Evolutionary conservation across 2,797 vertebrate genomes (phyloP).

Genomic region (Neosalanx taihuensis): DNA sequence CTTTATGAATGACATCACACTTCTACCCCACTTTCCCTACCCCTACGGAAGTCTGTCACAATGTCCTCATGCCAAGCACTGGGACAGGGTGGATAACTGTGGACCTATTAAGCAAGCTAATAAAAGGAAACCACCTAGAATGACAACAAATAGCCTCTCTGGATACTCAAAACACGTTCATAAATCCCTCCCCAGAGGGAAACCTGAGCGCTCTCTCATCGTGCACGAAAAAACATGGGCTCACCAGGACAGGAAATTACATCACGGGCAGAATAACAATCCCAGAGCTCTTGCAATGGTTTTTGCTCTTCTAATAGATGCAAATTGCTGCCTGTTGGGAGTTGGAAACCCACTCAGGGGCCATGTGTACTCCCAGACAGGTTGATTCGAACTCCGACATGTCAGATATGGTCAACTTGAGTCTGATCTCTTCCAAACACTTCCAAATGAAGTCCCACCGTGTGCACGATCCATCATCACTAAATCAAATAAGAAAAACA

Average conservation of each 20-base stretch:
- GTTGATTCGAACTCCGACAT: conserved; percentile 38
- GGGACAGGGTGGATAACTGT: conserved; percentile 8
- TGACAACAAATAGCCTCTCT: conserved; percentile 37
- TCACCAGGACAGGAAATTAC: conserved; percentile 49
- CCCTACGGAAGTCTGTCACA: conserved; percentile 33
- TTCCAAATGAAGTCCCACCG: conserved; percentile 21
- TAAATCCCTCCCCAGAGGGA: conserved; percentile 22
- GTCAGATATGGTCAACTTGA: conserved; percentile 25
- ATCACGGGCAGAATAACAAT: conserved; percentile 29
- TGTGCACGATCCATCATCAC: conserved; percentile 32
- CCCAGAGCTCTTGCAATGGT: conserved; percentile 35
- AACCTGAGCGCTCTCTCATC: conserved; percentile 34
- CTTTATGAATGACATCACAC: conserved; percentile 15
- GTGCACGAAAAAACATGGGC: conserved; percentile 15
- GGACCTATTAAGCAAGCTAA: conserved; percentile 46
- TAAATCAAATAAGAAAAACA: conserved; percentile 18
- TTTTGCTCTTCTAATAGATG: conserved; percentile 31
- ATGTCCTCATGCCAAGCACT: background rate
- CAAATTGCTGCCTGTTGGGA: conserved; percentile 39
- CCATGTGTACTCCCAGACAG: background rate
- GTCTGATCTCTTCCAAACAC: background rate
- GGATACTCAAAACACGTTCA: conserved; percentile 13
- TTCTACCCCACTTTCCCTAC: conserved; percentile 49
- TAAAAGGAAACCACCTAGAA: conserved; percentile 42
- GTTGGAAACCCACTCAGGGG: conserved; percentile 26